Base-by-base conservation (phyloP, 2,113 vertebrate species). In the Dasyornis broadbenti region DNA sequence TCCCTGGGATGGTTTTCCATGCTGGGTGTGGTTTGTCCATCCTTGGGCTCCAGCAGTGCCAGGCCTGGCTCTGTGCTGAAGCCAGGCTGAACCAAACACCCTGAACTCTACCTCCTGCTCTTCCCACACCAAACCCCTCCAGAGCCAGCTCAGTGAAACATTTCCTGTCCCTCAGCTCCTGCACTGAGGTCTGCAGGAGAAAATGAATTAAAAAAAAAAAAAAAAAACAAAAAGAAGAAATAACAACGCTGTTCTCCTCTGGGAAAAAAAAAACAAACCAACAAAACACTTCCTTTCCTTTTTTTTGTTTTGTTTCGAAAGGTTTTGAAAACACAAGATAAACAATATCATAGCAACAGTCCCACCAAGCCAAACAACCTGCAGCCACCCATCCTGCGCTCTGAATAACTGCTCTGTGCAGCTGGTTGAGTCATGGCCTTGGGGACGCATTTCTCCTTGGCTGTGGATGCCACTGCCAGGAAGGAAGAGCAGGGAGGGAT, bases 331-430 rank as follows among this genome's bases (percentile, higher is more conserved):
- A 73, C 80, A 85, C 45, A 35, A 6, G 16, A 60, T 89, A 94
- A 95, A 92, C 77, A 94, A 69, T 84, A 82, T 91, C 89, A 39
- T 78, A 73, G 94, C 95, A 87, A 84, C 95, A 60, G 83, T 45
- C 81, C 92, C 86, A 93, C 57, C 84, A 90, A 94, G 75, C 33
- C 83, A 94, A 91, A 89, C 80, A 92, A 89, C 89, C 91, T 91
- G 83, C 94, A 96, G 94, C 92, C 95, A 69, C 94, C 89, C 95
- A 68, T 89, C 80, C 91, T 81, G 89, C 16, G 3, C 90, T 52
- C 0, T 90, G 95, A 95, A 94, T 86, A 93, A 75, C 83, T 92
- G 64, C 89, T 92, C 95, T 90, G 92, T 86, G 82, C 71, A 76
- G 85, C 61, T 3, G 15, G 7, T 40, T 92, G 94, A 92, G 59